Conservation (phyloP, 2,113 vertebrate genomes). For the Pipa parva region DNA sequence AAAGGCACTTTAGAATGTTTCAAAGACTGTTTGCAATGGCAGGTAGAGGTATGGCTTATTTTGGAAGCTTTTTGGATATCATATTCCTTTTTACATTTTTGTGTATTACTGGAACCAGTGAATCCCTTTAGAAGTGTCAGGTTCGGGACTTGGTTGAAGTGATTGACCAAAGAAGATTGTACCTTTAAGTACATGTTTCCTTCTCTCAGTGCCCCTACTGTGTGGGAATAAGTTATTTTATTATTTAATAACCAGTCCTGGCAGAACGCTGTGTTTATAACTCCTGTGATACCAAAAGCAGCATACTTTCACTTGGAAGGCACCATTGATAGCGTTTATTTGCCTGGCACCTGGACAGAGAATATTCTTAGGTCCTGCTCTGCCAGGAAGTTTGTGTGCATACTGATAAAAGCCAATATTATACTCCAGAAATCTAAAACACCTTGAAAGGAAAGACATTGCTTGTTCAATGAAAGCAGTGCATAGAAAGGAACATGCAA, state of each 20-base stretch:
- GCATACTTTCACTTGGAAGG: constrained; percentile 20
- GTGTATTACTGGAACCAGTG: not conserved
- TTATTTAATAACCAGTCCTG: constrained; percentile 11
- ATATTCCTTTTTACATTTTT: no score
- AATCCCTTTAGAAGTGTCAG: not conserved
- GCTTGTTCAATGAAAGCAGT: not conserved
- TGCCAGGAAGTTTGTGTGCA: constrained; percentile 27
- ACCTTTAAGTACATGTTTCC: constrained; percentile 11
- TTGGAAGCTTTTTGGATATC: no score
- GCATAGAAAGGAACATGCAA: no score
- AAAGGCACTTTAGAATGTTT: no score
- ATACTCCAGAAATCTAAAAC: constrained; percentile 11
- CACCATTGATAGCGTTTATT: constrained; percentile 27
- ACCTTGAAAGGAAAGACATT: constrained; percentile 8
- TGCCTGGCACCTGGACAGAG: constrained; percentile 10
- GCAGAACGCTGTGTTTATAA: constrained; percentile 25
- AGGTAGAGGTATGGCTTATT: no score
- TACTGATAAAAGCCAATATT: constrained; percentile 13
- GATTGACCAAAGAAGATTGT: not conserved
- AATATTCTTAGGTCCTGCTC: not conserved
- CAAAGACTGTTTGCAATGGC: no score
- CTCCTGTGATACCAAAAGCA: constrained; percentile 18
- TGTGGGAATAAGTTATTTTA: constrained; percentile 16
- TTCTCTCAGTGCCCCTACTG: constrained; percentile 14
- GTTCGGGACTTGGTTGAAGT: not conserved